phyloP scores from a whole-genome alignment of 2,113 vertebrate genomes.

The Colistium nudipinnis region DNA sequence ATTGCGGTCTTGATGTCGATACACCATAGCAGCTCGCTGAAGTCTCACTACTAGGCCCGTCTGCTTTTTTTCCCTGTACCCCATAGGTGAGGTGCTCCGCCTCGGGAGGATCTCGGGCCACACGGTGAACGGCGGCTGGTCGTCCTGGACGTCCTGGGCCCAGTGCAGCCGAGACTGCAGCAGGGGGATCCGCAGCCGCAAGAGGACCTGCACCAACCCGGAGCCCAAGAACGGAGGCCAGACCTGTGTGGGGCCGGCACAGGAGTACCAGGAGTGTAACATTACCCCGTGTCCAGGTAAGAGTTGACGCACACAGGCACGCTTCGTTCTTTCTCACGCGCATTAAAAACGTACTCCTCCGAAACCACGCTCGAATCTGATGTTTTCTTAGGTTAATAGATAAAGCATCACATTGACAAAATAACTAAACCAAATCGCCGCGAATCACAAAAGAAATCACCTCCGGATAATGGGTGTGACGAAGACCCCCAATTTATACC shows the following conservation, averaged over 20 bases:
- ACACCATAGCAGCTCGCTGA: too few species aligned
- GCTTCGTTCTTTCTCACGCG: background rate
- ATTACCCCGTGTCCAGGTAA: slow-evolving; percentile 94
- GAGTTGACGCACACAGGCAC: slow-evolving; percentile 15
- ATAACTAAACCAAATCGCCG: slow-evolving; percentile 51
- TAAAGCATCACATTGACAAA: slow-evolving; percentile 47
- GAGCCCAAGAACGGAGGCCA: slow-evolving; percentile 92
- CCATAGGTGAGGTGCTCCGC: slow-evolving; percentile 88
- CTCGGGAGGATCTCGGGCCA: slow-evolving; percentile 89
- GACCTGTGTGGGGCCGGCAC: slow-evolving; percentile 87
- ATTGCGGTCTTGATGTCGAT: background rate
- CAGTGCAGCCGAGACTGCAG: slow-evolving; percentile 97
- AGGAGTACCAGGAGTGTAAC: slow-evolving; percentile 98
- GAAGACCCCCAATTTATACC: slow-evolving; percentile 73
- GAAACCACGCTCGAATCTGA: slow-evolving; percentile 6
- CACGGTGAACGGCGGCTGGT: slow-evolving; percentile 92
- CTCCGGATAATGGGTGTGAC: slow-evolving; percentile 64
- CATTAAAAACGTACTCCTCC: slow-evolving; percentile 4
- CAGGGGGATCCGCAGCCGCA: slow-evolving; percentile 90
- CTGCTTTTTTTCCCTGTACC: background rate
- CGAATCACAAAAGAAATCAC: slow-evolving; percentile 66
- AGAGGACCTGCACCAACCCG: slow-evolving; percentile 91
- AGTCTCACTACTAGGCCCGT: background rate
- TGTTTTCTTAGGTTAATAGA: slow-evolving; percentile 40
- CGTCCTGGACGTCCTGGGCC: slow-evolving; percentile 92